phyloP scores from a whole-genome alignment of 2,888 invertebrate genomes.

The Dynastes hyllus region DNA sequence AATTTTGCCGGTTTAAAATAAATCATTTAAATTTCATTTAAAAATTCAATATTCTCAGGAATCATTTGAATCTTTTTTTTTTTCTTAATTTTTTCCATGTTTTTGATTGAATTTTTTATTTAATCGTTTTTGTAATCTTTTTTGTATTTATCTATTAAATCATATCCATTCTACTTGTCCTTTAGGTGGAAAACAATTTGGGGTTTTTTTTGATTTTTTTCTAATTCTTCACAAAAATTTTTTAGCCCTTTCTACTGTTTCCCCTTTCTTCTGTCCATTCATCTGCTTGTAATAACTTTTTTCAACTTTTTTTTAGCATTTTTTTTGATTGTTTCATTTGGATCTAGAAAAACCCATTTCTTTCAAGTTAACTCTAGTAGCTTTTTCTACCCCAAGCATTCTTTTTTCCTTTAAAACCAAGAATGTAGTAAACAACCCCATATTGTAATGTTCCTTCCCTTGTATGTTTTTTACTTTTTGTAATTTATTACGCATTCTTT shows the following conservation, averaged over 20 bases:
- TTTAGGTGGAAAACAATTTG: too few species aligned
- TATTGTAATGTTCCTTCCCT: slow-evolving; percentile 71
- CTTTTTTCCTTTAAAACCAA: slow-evolving; percentile 75
- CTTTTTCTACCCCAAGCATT: slow-evolving; percentile 85
- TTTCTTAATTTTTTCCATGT: slow-evolving; percentile 87
- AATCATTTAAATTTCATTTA: slow-evolving; percentile 64
- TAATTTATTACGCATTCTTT: slow-evolving; percentile 79
- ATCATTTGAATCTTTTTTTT: slow-evolving; percentile 90
- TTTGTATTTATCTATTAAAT: slow-evolving; percentile 90
- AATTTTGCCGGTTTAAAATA: background rate
- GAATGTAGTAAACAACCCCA: too few species aligned
- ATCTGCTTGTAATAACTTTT: slow-evolving; percentile 51
- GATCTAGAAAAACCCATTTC: slow-evolving; percentile 92
- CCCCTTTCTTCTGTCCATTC: slow-evolving; percentile 59
- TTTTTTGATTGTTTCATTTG: slow-evolving; percentile 81
- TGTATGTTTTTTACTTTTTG: slow-evolving; percentile 79
- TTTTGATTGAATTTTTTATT: too few species aligned
- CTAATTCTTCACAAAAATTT: slow-evolving; percentile 79
- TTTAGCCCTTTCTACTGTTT: slow-evolving; percentile 67
- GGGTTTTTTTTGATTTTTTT: slow-evolving; percentile 83
- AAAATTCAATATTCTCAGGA: slow-evolving; percentile 84
- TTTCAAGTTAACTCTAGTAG: slow-evolving; percentile 81
- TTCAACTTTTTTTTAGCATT: slow-evolving; percentile 76
- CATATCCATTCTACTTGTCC: slow-evolving; percentile 83
- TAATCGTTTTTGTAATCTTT: slow-evolving; percentile 92